Evolutionary conservation across 2,888 invertebrate genomes (phyloP).

Genomic region (Flabesymbios commensalis): DNA sequence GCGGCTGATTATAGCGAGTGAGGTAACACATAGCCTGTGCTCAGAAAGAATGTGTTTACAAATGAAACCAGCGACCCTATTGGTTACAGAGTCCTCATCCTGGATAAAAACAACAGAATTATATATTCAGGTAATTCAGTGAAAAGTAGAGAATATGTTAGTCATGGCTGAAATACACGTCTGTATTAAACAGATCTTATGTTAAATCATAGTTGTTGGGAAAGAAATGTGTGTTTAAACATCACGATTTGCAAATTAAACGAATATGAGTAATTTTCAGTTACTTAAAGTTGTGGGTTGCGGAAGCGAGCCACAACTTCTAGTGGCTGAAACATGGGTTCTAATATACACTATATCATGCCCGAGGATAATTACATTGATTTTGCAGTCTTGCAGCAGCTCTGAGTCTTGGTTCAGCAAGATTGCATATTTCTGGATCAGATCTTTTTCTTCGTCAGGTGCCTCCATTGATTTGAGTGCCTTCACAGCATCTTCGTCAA

Average conservation of each 20-base stretch:
- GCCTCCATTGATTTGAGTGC: slow-evolving; percentile 56
- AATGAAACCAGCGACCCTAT: slow-evolving; percentile 59
- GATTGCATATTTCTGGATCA: slow-evolving; percentile 50
- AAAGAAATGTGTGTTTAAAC: too few species aligned
- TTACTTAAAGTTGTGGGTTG: too few species aligned
- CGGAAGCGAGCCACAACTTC: too few species aligned
- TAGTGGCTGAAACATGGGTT: too few species aligned
- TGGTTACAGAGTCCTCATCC: slow-evolving; percentile 58
- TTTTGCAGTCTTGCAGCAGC: slow-evolving; percentile 44
- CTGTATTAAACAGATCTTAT: too few species aligned
- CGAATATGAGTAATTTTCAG: too few species aligned
- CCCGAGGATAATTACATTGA: too few species aligned
- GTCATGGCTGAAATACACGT: too few species aligned
- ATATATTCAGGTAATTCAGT: background rate
- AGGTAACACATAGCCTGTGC: slow-evolving; percentile 58
- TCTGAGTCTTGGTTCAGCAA: slow-evolving; percentile 51
- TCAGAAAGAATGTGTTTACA: slow-evolving; percentile 57
- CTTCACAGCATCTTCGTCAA: slow-evolving; percentile 56
- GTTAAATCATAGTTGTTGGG: too few species aligned
- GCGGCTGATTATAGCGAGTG: slow-evolving; percentile 52
- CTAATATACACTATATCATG: too few species aligned
- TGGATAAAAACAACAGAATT: slow-evolving; percentile 26
- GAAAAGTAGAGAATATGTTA: too few species aligned
- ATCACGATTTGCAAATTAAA: too few species aligned
- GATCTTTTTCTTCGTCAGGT: slow-evolving; percentile 38